phyloP scores from a whole-genome alignment of 2,113 vertebrate species.

The Bubo scandiacus region DNA sequence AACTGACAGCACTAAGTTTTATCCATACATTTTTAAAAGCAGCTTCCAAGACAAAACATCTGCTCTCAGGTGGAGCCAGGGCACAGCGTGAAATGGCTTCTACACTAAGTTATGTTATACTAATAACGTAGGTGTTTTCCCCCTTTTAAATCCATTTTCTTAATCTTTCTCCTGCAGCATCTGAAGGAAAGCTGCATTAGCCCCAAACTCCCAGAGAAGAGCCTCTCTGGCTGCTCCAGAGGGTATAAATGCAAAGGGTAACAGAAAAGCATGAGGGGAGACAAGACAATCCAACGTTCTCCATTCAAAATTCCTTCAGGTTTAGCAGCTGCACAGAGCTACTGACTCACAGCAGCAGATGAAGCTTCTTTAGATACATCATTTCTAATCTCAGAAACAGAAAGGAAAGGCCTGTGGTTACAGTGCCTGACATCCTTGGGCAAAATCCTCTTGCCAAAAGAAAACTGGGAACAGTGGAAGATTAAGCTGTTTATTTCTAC shows the following conservation, averaged over 20 bases:
- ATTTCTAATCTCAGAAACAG: neutral
- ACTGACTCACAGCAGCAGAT: neutral
- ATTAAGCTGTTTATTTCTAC: neutral
- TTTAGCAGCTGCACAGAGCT: neutral
- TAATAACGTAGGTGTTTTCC: neutral
- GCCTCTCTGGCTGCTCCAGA: neutral
- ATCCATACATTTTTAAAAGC: neutral
- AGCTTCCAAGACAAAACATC: conserved; percentile 17
- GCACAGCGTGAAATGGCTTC: neutral
- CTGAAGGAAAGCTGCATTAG: neutral
- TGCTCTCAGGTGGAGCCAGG: neutral
- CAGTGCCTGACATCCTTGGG: neutral
- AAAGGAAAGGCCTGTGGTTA: neutral
- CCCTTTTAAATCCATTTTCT: neutral
- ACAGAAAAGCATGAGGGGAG: neutral
- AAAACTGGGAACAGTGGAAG: neutral
- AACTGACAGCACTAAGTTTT: neutral
- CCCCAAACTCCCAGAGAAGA: neutral
- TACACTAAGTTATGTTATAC: neutral
- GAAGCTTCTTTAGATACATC: neutral
- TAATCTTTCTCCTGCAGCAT: neutral
- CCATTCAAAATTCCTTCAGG: neutral
- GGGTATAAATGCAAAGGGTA: neutral
- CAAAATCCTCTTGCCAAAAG: neutral
- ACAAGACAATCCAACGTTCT: neutral